phyloP scores from a whole-genome alignment of 2,797 vertebrate genomes.

The Siniperca undulata region DNA sequence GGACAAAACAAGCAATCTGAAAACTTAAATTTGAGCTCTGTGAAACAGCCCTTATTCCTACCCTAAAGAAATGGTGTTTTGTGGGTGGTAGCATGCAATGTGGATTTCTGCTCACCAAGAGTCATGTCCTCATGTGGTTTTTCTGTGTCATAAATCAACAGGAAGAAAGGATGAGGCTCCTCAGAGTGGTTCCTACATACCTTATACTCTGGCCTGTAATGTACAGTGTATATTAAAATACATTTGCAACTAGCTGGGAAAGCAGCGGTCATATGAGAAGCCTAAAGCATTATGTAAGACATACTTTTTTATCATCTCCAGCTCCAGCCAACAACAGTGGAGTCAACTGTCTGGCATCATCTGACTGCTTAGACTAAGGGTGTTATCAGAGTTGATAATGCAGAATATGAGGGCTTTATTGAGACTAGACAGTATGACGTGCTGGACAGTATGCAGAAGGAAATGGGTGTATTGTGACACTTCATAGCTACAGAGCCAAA shows the following conservation, averaged over 20 bases:
- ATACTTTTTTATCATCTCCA: slow-evolving; percentile 22
- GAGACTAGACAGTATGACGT: neutral
- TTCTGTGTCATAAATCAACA: slow-evolving; percentile 16
- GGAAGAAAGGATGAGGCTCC: neutral
- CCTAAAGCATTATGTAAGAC: slow-evolving; percentile 23
- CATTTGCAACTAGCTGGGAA: slow-evolving; percentile 17
- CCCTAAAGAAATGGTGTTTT: neutral
- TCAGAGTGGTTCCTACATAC: neutral
- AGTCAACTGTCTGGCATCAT: slow-evolving; percentile 36
- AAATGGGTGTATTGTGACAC: neutral
- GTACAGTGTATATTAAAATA: slow-evolving; percentile 13
- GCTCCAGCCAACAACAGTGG: slow-evolving; percentile 19
- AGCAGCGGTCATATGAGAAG: slow-evolving; percentile 29
- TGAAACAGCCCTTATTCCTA: neutral
- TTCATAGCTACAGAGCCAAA: neutral
- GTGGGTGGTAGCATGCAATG: neutral
- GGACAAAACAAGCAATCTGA: too few relatives aligned
- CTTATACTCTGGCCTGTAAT: neutral
- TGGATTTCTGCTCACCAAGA: slow-evolving; percentile 14
- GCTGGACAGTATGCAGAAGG: slow-evolving; percentile 16
- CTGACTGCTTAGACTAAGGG: slow-evolving; percentile 28
- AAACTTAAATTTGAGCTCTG: neutral
- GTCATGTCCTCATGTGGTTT: slow-evolving; percentile 15
- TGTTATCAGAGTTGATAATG: slow-evolving; percentile 26
- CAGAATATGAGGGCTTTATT: slow-evolving; percentile 14